Evolutionary conservation across 2,113 vertebrate species (phyloP).

Genomic region (Zosterops pallidus): DNA sequence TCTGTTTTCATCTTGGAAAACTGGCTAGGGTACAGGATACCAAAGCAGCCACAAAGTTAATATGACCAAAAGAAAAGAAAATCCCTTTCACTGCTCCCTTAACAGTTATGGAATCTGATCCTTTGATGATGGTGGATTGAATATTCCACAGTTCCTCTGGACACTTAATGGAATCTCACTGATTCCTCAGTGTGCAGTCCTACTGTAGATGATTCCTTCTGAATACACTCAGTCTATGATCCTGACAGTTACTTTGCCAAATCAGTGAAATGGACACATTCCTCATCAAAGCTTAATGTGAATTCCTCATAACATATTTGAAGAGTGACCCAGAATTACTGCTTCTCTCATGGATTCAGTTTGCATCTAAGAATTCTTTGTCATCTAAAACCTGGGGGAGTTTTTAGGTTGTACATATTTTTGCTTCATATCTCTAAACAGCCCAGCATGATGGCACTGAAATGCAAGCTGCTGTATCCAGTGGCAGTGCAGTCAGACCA

Average conservation of each 20-base stretch:
- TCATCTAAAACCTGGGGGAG: not conserved
- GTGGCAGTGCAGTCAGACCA: not conserved
- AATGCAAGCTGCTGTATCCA: not conserved
- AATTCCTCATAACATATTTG: not conserved
- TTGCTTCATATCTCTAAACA: not conserved
- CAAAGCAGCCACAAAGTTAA: not conserved
- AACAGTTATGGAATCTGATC: not conserved
- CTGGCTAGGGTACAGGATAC: not conserved
- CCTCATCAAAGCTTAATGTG: not conserved
- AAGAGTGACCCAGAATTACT: not conserved
- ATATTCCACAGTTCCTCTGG: not conserved
- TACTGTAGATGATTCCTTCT: not conserved
- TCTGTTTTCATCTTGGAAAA: conserved; percentile 5
- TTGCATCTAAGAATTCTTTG: not conserved
- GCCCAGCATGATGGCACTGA: not conserved
- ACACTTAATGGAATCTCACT: not conserved
- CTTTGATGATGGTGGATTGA: not conserved
- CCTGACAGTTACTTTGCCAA: not conserved
- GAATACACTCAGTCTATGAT: not conserved
- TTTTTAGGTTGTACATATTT: not conserved
- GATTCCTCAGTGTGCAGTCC: not conserved
- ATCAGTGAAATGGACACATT: not conserved
- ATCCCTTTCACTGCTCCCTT: not conserved
- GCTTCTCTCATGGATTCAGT: not conserved
- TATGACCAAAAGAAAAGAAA: not conserved